Evolutionary conservation across 2,888 invertebrate species (phyloP).

Genomic region (Agrochola litura): DNA sequence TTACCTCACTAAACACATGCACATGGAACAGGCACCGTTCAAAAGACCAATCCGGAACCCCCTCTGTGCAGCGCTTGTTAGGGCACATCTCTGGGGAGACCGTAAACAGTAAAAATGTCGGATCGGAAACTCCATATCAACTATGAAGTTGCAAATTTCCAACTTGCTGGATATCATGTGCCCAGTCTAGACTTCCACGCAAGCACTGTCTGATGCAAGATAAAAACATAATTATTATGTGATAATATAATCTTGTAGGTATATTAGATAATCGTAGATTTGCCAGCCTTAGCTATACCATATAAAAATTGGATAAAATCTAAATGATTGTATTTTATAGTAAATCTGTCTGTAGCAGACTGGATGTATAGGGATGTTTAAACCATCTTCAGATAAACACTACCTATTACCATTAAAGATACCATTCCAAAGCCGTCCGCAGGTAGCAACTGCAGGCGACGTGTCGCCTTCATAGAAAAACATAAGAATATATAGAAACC

Average conservation of each 20-base stretch:
- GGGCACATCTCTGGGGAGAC: too few species aligned
- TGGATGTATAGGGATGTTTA: not conserved
- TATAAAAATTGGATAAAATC: constrained; percentile 22
- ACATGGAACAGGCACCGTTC: too few species aligned
- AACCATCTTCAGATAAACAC: not conserved
- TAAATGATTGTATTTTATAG: constrained; percentile 17
- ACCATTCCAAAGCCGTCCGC: too few species aligned
- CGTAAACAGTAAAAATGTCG: not conserved
- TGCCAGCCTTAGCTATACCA: not conserved
- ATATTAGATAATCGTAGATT: not conserved
- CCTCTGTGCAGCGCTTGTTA: too few species aligned
- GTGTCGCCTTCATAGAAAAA: too few species aligned
- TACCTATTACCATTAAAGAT: not conserved
- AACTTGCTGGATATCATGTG: not conserved
- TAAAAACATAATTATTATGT: constrained; percentile 30
- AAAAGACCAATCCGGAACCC: too few species aligned
- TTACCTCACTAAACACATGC: too few species aligned
- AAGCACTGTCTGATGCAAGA: constrained; percentile 12
- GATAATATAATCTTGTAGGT: constrained; percentile 30
- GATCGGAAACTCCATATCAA: not conserved
- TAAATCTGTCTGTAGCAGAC: not conserved
- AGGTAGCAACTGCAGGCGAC: too few species aligned
- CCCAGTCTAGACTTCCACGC: constrained; percentile 34
- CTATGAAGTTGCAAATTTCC: constrained; percentile 10
- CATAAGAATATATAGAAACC: too few species aligned